Percentiles rank a stretch among this genome's conserved stretches.
phyloP scores from a whole-genome alignment of 2,113 vertebrate species.

The Corythoichthys haematopterus region DNA sequence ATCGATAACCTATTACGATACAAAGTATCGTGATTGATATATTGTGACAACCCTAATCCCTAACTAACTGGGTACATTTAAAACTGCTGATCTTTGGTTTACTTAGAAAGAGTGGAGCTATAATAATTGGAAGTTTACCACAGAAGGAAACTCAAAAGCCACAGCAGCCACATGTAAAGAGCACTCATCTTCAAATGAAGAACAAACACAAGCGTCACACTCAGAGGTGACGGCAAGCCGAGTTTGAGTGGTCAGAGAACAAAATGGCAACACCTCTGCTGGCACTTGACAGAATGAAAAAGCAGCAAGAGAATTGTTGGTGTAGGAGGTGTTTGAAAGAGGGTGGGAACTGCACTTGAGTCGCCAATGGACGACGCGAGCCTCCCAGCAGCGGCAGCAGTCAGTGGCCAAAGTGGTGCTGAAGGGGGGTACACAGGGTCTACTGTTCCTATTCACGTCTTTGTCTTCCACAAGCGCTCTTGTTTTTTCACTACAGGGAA shows the following conservation, averaged over 20 bases:
- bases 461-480: slow-evolving; percentile 80
- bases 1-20: too few relatives aligned
- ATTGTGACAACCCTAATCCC: too few relatives aligned
- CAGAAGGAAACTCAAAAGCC: background rate
- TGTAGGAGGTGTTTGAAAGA: slow-evolving; percentile 50
- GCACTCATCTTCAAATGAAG: slow-evolving; percentile 45
- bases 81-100: too few relatives aligned
- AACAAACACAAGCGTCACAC: slow-evolving; percentile 57
- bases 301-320: slow-evolving; percentile 45
- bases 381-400: slow-evolving; percentile 67
- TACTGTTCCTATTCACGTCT: slow-evolving; percentile 83
- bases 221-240: slow-evolving; percentile 28
- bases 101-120: background rate
- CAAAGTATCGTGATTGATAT: too few relatives aligned
- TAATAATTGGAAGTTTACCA: background rate
- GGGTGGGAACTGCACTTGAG: slow-evolving; percentile 73
- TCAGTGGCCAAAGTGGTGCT: slow-evolving; percentile 46
- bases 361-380: slow-evolving; percentile 70
- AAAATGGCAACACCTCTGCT: slow-evolving; percentile 65
- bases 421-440: slow-evolving; percentile 78
- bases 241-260: slow-evolving; percentile 42
- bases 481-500: slow-evolving; percentile 79
- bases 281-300: slow-evolving; percentile 66
- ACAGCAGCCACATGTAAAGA: slow-evolving; percentile 15
- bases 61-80: too few relatives aligned